A percentile compares a stretch with the other conserved stretches of the same genome.
Evolutionary conservation across 2,797 vertebrate species (phyloP).

Genomic region (Chlorospingus flavigularis): DNA sequence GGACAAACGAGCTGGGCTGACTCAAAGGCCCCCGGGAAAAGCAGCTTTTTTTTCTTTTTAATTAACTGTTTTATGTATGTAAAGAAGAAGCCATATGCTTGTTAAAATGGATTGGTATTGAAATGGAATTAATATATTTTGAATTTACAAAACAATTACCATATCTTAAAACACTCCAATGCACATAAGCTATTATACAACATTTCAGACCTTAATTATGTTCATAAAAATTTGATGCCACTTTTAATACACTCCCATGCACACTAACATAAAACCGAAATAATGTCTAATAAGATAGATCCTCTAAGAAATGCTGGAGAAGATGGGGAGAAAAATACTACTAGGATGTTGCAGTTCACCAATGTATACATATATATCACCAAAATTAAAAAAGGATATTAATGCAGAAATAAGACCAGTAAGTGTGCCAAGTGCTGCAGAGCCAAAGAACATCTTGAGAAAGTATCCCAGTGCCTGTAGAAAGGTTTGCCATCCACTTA

Average conservation of each 20-base stretch:
- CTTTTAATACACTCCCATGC: not conserved
- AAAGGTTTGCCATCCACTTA: constrained; percentile 94
- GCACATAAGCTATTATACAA: not conserved
- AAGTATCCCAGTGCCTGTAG: constrained; percentile 93
- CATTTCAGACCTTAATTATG: constrained; percentile 27
- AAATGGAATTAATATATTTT: constrained; percentile 17
- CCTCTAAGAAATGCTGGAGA: not conserved
- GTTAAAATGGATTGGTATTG: constrained; percentile 20
- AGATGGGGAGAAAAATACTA: not conserved
- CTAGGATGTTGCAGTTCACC: not conserved
- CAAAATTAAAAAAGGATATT: constrained; percentile 83
- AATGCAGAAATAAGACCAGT: constrained; percentile 97
- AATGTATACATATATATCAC: not conserved
- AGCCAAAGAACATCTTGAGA: constrained; percentile 98
- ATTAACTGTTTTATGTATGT: not conserved
- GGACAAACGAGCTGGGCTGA: not conserved
- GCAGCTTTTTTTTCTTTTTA: not conserved
- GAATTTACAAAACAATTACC: constrained; percentile 25
- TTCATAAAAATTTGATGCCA: constrained; percentile 5
- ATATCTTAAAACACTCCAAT: not conserved
- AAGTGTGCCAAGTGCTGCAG: constrained; percentile 93
- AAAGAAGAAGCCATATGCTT: constrained; percentile 8
- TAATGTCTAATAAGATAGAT: not conserved
- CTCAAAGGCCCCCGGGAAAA: not conserved
- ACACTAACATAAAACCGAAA: not conserved